Evolutionary conservation across 1,140 invertebrate genomes (phyloP).

Genomic region (Ceratoteleas bidentatus): DNA sequence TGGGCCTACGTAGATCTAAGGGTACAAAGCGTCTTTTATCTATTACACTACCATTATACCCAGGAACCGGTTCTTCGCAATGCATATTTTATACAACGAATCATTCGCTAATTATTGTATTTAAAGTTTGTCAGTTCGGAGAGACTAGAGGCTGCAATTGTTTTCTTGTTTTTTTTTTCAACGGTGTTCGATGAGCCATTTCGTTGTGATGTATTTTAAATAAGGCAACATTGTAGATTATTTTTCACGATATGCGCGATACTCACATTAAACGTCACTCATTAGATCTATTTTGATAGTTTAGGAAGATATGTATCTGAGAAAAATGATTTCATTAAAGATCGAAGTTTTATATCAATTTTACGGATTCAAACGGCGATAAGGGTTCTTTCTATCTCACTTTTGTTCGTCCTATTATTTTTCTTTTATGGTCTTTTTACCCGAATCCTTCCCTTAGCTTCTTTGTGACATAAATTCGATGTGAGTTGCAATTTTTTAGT

Average conservation of each 20-base stretch:
- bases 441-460: neutral
- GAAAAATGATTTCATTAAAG: constrained; percentile 46
- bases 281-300: constrained; percentile 49
- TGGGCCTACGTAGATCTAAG: too few species aligned
- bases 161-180: constrained; percentile 24
- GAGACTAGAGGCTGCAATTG: constrained; percentile 26
- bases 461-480: neutral
- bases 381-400: neutral
- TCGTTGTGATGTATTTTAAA: constrained; percentile 47
- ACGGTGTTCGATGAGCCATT: constrained; percentile 48
- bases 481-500: too few species aligned
- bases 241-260: constrained; percentile 42
- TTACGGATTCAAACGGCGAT: constrained; percentile 20
- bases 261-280: constrained; percentile 37
- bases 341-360: constrained; percentile 40
- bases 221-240: constrained; percentile 49
- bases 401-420: neutral
- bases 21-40: too few species aligned
- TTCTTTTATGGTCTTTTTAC: neutral
- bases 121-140: constrained; percentile 19
- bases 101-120: constrained; percentile 29
- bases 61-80: too few species aligned
- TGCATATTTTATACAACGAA: constrained; percentile 71
- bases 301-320: constrained; percentile 51
- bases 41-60: too few species aligned